A percentile compares a stretch with the other conserved stretches of the same genome.
Conservation (phyloP, 2,113 vertebrate species). For the Platichthys stellatus region DNA sequence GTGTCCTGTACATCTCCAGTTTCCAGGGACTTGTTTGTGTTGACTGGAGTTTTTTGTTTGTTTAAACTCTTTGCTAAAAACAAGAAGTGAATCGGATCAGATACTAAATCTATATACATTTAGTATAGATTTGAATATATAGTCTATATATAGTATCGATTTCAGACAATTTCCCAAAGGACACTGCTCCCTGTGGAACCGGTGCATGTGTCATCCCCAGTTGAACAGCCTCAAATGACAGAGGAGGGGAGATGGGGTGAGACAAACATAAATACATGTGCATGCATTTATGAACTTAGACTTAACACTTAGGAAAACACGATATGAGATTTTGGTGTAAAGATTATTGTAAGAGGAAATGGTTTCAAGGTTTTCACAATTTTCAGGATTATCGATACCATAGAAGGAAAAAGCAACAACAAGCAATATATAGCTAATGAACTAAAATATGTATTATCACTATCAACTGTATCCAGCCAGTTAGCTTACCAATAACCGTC, state of each 20-base stretch:
- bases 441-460: too few relatives aligned
- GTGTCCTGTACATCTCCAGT: slow-evolving; percentile 3
- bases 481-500: slow-evolving; percentile 1
- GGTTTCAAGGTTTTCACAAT: not conserved
- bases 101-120: not conserved
- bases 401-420: too few relatives aligned
- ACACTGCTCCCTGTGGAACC: slow-evolving; percentile 18
- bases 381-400: too few relatives aligned
- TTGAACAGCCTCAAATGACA: slow-evolving; percentile 45
- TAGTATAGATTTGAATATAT: not conserved
- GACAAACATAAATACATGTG: slow-evolving; percentile 8
- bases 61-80: slow-evolving; percentile 12
- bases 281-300: slow-evolving; percentile 6
- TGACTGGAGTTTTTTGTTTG: slow-evolving; percentile 7
- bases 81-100: not conserved
- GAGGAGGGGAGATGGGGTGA: slow-evolving; percentile 52
- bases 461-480: not conserved
- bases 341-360: not conserved
- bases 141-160: not conserved
- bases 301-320: not conserved
- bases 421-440: too few relatives aligned
- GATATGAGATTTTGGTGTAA: not conserved
- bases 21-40: slow-evolving; percentile 13
- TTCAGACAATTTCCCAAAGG: slow-evolving; percentile 33
- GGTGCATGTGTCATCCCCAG: slow-evolving; percentile 15